Base-by-base conservation (phyloP, 2,113 vertebrate genomes). In the Uria lomvia region DNA sequence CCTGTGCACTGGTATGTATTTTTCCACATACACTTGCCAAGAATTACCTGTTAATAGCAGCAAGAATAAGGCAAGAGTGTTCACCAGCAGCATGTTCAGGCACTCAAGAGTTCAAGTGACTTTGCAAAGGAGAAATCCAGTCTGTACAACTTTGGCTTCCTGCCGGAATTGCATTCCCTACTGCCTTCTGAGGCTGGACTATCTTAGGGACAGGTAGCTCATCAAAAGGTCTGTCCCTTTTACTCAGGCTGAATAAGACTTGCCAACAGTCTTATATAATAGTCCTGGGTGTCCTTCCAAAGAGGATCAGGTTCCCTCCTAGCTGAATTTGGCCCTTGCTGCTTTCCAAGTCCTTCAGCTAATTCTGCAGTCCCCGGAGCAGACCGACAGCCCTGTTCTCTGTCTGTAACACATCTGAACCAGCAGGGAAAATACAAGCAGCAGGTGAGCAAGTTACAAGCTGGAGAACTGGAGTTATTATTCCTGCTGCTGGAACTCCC, bases 231-330 rank as follows among this genome's bases (percentile, higher is more conserved):
- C 49, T 65, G 52, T 72, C 23, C 47, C 52, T 87, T 70, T 42
- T 13, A 23, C 50, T 58, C 36, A 63, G 50, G 38, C n/a, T 26
- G 36, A 89, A 19, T 43, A 71, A 67, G 67, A 73, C 81, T 65
- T 78, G 80, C 93, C 84, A 92, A 36, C 56, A 85, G n/a, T 58
- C 55, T 97, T 89, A 85, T n/a, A n/a, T 85, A 96, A 92, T 2
- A 32, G 65, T 20, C 80, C 73, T 30, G 9, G 2, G 19, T 30
- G 91, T 47, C 91, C 68, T 96, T 92, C 89, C 93, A 95, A 71
- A 89, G 43, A 63, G 72, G 73, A 95, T 92, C 24, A 0, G 43
- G 58, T 95, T 96, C 43, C 47, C 43, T 78, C 60, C 65, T 12
- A 13, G 40, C n/a, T 10, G 5, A 87, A 60, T 95, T 63, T 78